Evolutionary conservation across 2,888 invertebrate genomes (phyloP), one percentile per base, ranked within the genome.

Genomic region (Lithophane leautieri): DNA sequence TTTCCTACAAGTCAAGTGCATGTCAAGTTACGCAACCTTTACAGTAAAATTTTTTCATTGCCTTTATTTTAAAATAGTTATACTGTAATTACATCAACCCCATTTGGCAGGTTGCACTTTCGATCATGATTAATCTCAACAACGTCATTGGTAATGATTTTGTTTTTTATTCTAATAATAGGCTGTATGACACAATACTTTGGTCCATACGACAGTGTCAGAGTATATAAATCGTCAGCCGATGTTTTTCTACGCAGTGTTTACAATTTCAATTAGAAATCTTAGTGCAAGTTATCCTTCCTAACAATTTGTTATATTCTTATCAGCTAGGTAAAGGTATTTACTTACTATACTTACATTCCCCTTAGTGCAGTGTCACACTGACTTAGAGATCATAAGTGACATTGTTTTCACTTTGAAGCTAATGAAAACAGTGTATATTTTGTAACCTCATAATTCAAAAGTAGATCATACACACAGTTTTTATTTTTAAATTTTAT

Each of bases 1-100:
- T 74, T 79, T 69, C 40, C 16, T 82, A 83, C 92, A 92, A 92
- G n/a, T n/a, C n/a, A n/a, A n/a, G n/a, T n/a, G 92, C 86, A 78
- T 81, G 82, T 65, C 73, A 82, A 76, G 87, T 96, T 95, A 95
- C 94, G 96, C 95, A 96, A 96, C 90, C 70, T 83, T n/a, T 25
- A 34, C 14, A 56, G 19, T 34, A 25, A 60, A 22, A 14, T 65
- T 60, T 65, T 56, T 60, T 40, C 0, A 8, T 47, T 58, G 61
- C n/a, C 3, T 25, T 0, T 62, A 52, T 40, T 75, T 81, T 65
- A 16, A 44, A 52, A 14, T 63, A 56, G 22, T n/a, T 34, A 6
- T 76, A 28, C n/a, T 47, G 16, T 25, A 47, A 28, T 22, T 54
- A 63, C 3, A 82, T 52, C 22, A 72, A 28, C 28, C 19, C 22